These are phyloP conservation scores for Lethenteron reissneri DNA, from an alignment of 2,113 vertebrate genomes.

Conservation along the genomic window DNA sequence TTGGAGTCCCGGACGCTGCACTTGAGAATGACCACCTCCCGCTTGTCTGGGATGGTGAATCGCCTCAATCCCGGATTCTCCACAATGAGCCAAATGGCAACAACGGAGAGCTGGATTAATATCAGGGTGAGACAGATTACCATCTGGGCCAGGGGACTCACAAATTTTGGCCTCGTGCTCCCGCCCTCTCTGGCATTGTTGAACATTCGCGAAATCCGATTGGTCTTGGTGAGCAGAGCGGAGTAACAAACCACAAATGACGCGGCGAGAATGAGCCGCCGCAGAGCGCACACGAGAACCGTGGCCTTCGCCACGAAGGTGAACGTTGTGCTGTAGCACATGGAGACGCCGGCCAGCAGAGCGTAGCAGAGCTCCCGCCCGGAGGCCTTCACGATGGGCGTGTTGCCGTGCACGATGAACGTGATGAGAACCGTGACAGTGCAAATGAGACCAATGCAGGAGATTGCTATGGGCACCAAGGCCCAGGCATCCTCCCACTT, in stretches of 20 bases:
- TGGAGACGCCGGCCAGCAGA: conserved; percentile 64
- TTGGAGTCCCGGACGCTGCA: conserved; percentile 91
- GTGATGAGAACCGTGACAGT: conserved; percentile 62
- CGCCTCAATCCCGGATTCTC: background rate
- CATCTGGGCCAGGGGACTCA: conserved; percentile 90
- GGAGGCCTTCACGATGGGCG: conserved; percentile 82
- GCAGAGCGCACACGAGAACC: conserved; percentile 61
- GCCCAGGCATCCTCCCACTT: conserved; percentile 97
- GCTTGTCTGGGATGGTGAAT: background rate
- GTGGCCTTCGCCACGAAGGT: conserved; percentile 93
- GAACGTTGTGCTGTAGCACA: conserved; percentile 92
- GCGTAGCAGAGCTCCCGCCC: conserved; percentile 90
- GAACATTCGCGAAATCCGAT: conserved; percentile 90
- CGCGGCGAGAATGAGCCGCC: conserved; percentile 65
- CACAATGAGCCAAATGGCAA: background rate
- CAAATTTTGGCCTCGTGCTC: conserved; percentile 70
- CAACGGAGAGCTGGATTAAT: background rate
- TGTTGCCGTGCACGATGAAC: conserved; percentile 75
- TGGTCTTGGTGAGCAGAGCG: conserved; percentile 88
- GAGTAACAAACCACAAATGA: conserved; percentile 93
- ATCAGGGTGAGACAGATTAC: conserved; percentile 46
- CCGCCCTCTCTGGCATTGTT: conserved; percentile 62
- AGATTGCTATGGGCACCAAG: conserved; percentile 80
- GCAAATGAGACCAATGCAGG: conserved; percentile 70
- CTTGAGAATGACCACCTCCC: conserved; percentile 72